Base-by-base conservation (phyloP, 2,797 vertebrate genomes). In the Gastrophryne carolinensis region DNA sequence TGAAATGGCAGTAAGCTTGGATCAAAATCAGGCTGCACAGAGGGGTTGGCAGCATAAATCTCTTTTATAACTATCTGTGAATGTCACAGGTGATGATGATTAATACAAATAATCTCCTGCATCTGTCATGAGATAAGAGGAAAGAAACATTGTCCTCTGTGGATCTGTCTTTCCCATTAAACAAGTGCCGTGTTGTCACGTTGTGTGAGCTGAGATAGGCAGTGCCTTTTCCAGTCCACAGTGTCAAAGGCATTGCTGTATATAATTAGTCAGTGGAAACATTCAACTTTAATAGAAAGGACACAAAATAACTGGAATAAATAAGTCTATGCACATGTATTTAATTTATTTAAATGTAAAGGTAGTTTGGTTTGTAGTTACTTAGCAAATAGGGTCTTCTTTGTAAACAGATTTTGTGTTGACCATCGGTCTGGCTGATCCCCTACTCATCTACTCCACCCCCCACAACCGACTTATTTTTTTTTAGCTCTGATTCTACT, bases 61-160 rank as follows among this genome's bases (percentile, higher is more conserved):
- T 66, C 23, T 66, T 57, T 21, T 74, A 62, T 66, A 23, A 58
- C 52, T 57, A 49, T 58, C 52, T 54, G 49, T 49, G 52, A 56
- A 65, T 74, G 72, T 66, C 72, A 66, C 61, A 74, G 72, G 62
- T 66, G 72, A 74, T 49, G 72, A 65, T 74, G 72, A 74, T 74
- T 65, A 74, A 74, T 74, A 66, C 37, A 74, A 57, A 66, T 74
- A 74, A 74, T 74, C 72, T 74, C 44, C 61, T 19, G 34, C 62
- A 34, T 74, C 72, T 74, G 61, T 66, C 62, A 57, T 27, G 52
- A 74, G 72, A 74, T 65, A 74, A 66, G 62, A 58, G 29, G 37
- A 49, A 58, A 65, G 52, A 66, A 65, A 24, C 52, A 66, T 65
- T 49, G 39, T 63, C 30, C 5, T 10, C 13, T 3, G 52, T 56